Conservation (phyloP, 2,113 vertebrate species). For the Etheostoma cragini region DNA sequence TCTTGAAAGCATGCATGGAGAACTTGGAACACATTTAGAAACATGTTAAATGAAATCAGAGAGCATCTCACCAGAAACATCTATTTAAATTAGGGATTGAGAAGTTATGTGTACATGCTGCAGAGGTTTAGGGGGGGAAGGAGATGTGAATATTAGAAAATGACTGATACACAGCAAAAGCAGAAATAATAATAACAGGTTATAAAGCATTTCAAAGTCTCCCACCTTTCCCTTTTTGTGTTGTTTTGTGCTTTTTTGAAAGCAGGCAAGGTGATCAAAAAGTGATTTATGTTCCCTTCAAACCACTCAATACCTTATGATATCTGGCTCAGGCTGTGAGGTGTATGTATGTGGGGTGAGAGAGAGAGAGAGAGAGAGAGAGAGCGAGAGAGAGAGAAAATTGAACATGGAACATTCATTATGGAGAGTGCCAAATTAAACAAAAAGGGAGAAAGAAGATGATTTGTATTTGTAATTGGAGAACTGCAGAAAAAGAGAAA, state of each 20-base stretch:
- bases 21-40: conserved; percentile 17
- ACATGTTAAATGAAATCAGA: conserved; percentile 34
- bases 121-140: not conserved
- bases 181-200: conserved; percentile 34
- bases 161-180: conserved; percentile 23
- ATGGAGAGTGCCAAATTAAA: conserved; percentile 71
- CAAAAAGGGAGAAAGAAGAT: conserved; percentile 46
- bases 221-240: conserved; percentile 18
- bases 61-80: conserved; percentile 30
- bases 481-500: conserved; percentile 40
- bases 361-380: too few relatives aligned
- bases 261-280: conserved; percentile 68
- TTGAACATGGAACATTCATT: conserved; percentile 69
- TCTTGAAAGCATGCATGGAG: conserved; percentile 21
- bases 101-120: conserved; percentile 3
- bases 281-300: conserved; percentile 74
- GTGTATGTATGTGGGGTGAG: not conserved
- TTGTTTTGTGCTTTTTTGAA: conserved; percentile 43
- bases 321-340: conserved; percentile 55
- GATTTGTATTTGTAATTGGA: conserved; percentile 70
- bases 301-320: conserved; percentile 61
- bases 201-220: conserved; percentile 25
- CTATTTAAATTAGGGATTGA: conserved; percentile 34
- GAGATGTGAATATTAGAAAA: conserved; percentile 15
- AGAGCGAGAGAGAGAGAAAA: not conserved